A percentile compares a stretch with the other conserved stretches of the same genome.
These are phyloP conservation scores for Arion vulgaris DNA, from an alignment of 1,140 invertebrate species.

Conservation along the genomic window DNA sequence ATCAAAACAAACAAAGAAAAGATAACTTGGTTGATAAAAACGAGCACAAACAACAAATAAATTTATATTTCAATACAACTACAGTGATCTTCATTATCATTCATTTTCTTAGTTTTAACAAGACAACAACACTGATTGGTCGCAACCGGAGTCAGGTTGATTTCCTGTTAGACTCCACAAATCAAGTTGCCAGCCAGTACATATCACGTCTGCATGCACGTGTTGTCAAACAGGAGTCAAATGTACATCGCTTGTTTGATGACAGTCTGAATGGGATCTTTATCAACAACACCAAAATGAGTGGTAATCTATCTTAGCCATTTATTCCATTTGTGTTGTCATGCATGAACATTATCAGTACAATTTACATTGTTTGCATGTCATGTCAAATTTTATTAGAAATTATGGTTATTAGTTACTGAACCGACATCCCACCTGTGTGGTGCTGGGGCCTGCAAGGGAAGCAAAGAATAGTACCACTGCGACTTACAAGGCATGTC, in stretches of 20 bases:
- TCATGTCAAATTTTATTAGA: too few relatives aligned
- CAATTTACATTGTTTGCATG: too few relatives aligned
- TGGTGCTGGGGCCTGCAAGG: too few relatives aligned
- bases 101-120: conserved; percentile 45
- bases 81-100: background rate
- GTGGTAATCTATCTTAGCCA: conserved; percentile 34
- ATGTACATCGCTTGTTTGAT: conserved; percentile 43
- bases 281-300: conserved; percentile 53
- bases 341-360: too few relatives aligned
- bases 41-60: too few relatives aligned
- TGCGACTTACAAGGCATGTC: too few relatives aligned
- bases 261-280: conserved; percentile 56
- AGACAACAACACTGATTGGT: conserved; percentile 49
- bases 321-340: background rate
- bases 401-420: too few relatives aligned
- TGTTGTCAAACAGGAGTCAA: conserved; percentile 42
- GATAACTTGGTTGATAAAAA: too few relatives aligned
- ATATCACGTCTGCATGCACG: conserved; percentile 53
- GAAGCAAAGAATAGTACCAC: too few relatives aligned
- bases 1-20: too few relatives aligned
- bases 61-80: too few relatives aligned
- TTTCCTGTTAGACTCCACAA: conserved; percentile 48
- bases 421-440: too few relatives aligned
- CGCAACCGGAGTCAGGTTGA: conserved; percentile 44
- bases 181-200: conserved; percentile 39